Conservation (phyloP, 2,113 vertebrate genomes). For the Spea multiplicata region DNA sequence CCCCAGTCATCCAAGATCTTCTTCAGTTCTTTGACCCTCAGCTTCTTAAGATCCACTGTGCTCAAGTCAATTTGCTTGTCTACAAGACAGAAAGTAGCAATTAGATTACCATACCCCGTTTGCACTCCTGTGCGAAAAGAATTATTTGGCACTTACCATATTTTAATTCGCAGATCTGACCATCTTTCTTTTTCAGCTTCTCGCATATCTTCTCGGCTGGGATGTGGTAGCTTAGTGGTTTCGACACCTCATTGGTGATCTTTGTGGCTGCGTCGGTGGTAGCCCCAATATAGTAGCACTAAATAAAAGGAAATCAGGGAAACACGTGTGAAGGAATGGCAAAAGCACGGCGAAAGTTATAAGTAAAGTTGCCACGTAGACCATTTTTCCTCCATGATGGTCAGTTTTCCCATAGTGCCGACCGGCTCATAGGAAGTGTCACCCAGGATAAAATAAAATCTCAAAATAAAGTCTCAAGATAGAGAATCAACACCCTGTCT, state of each 20-base stretch:
- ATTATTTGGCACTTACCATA: conserved; percentile 75
- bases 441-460: no score
- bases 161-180: conserved; percentile 95
- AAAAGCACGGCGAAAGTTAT: neutral
- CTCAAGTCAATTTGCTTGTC: conserved; percentile 94
- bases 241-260: conserved; percentile 93
- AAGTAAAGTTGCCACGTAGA: no score
- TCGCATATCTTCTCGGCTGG: conserved; percentile 94
- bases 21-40: conserved; percentile 93
- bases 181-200: conserved; percentile 95
- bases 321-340: neutral
- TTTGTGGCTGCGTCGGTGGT: conserved; percentile 95
- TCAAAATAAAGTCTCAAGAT: no score
- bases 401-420: no score
- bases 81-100: conserved; percentile 55
- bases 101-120: conserved; percentile 14
- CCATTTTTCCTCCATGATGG: no score
- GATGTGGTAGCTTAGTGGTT: conserved; percentile 87
- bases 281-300: conserved; percentile 97
- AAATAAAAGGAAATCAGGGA: conserved; percentile 32
- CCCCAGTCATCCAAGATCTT: conserved; percentile 97
- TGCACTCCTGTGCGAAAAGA: no score
- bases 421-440: no score
- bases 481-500: no score
- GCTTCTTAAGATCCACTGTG: conserved; percentile 90